A percentile compares a stretch with the other conserved stretches of the same genome.
phyloP scores from a whole-genome alignment of 2,888 invertebrate species.

The Mythimna impura region DNA sequence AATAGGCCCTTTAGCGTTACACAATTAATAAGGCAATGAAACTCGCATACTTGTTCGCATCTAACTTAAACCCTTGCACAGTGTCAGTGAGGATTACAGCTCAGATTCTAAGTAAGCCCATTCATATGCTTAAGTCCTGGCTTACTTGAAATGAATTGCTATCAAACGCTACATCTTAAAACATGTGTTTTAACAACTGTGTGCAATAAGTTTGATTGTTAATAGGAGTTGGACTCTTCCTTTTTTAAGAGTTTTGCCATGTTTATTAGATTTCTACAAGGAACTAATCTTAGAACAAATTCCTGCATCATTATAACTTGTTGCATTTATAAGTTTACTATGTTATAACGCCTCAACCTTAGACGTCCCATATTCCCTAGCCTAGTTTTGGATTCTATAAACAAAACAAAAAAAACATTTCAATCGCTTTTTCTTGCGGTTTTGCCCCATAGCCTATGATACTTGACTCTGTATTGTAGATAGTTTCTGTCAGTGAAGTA shows the following conservation, averaged over 20 bases:
- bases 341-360: too few relatives aligned
- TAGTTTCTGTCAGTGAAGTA: too few relatives aligned
- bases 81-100: conserved; percentile 6
- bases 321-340: too few relatives aligned
- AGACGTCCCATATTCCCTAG: too few relatives aligned
- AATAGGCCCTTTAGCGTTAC: too few relatives aligned
- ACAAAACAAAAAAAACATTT: too few relatives aligned
- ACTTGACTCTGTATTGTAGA: too few relatives aligned
- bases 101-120: conserved; percentile 32
- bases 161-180: conserved; percentile 36
- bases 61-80: conserved; percentile 16
- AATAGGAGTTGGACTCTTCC: neutral
- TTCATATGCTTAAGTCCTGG: conserved; percentile 38
- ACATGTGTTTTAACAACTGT: conserved; percentile 18
- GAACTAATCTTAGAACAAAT: neutral
- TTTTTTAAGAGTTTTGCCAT: neutral
- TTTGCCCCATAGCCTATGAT: too few relatives aligned
- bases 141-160: conserved; percentile 40
- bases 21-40: conserved; percentile 13
- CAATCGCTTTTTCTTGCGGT: too few relatives aligned
- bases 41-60: conserved; percentile 1
- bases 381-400: too few relatives aligned
- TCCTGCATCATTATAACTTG: too few relatives aligned
- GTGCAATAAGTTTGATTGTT: conserved; percentile 26
- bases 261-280: neutral